Evolutionary conservation across 2,797 vertebrate species (phyloP), one percentile per base, ranked within the genome.

Genomic region (Telmatherina bonti): DNA sequence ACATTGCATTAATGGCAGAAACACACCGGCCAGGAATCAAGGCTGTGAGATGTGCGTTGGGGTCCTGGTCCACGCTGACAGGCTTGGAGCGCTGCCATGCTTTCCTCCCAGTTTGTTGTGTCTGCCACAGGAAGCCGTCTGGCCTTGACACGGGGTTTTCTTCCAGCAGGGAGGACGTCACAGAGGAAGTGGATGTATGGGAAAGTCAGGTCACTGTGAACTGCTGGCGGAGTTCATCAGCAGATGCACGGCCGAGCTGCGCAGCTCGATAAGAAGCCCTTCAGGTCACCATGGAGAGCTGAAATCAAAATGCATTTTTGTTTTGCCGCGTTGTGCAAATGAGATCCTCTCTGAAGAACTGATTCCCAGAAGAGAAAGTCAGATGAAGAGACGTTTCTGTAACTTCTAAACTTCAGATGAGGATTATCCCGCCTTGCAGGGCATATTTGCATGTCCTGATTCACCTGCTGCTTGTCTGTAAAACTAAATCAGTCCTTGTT

Each of bases 111-210:
- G 33, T 64, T 84, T 79, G 79, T 87, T 85, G 83, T 84, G 76
- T 78, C 83, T 86, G 74, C 78, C 27, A 61, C 62, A 85, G 83
- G 88, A 90, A 90, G 72, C 57, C 16, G 35, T 80, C 55, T 62
- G 75, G 65, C 85, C 86, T 85, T 90, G 82, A 79, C 63, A 41
- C 64, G 22, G 53, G 57, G 43, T 58, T 70, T 43, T 35, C 10
- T 26, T 65, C 67, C 67, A 74, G 59, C 60, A 24, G 43, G 63
- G 76, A 77, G 47, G 36, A 53, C 70, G 35, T 54, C 56, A 27
- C 53, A 20, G 60, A 77, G 67, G 85, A 87, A 83, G 67, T 57
- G 43, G 61, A 67, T 74, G 70, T 67, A 67, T 57, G 65, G 52
- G 69, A 24, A 71, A 58, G 69, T 74, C 18, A 66, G 71, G 70